Base-by-base conservation (phyloP, 35 echinoderm and acorn worm genomes). In the Holothuria glaberrima region DNA sequence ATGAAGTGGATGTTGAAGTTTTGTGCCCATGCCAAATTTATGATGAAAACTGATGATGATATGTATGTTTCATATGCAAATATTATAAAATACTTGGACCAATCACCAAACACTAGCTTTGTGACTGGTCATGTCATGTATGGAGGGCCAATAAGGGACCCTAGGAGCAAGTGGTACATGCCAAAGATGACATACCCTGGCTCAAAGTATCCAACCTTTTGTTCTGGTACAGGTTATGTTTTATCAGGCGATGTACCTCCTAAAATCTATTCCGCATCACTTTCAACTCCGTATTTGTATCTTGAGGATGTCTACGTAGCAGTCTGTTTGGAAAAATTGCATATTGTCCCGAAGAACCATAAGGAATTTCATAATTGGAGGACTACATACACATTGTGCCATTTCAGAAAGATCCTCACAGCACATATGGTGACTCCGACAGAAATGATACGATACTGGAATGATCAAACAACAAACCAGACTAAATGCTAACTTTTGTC, bases 101-200 rank as follows among this genome's bases (percentile, higher is more conserved):
- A 21, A 21, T 72, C 87, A 0, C 86, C 89, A 9, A 54, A 70
- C 21, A 77, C 48, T 24, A 90, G 87, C 29, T 74, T 89, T 59
- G 95, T 89, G 56, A 86, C 70, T 29, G 95, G 95, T 13, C 91
- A 86, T 71, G 85, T 97, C 25, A 97, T 97, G 12, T 90, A 92
- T 27, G 95, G 95, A 0, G 44, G 59, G 14, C 96, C 96, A 9
- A 98, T 98, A 12, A 71, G 96, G 48, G 96, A 98, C 77, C 93
- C 93, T n/a, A 98, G 95, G 63, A 98, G 96, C 45, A 98, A 98
- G 52, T 98, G 96, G 96, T 98, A 91, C 93, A 98, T 98, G 96
- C 93, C 96, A 30, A 89, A 75, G 52, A 77, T 95, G 20, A 60
- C 71, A 2, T 98, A 98, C 60, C 93, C 96, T 0, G 96, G 89